Conservation (phyloP, 2,888 invertebrate genomes). For the Thysanoteuthis rhombus region DNA sequence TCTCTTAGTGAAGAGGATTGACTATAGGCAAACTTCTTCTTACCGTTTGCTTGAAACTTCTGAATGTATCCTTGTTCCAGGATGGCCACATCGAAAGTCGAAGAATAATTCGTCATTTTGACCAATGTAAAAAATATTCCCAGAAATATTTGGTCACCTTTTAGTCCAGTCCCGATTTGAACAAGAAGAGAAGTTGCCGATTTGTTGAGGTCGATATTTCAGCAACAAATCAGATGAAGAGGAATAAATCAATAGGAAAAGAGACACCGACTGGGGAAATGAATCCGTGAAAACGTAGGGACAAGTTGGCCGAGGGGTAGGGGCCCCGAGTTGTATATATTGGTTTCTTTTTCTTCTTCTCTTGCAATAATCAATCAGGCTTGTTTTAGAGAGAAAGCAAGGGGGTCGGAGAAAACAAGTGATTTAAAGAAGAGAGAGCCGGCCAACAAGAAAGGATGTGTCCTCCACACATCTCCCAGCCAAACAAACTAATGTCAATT, state of each 20-base stretch:
- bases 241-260: not conserved
- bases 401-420: not conserved
- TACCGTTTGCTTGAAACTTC: conserved; percentile 15
- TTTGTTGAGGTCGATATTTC: not conserved
- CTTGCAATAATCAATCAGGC: too few species aligned
- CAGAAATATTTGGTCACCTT: not conserved
- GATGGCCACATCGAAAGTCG: not conserved
- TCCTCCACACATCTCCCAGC: not conserved
- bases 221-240: not conserved
- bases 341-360: too few species aligned
- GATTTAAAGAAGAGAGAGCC: not conserved
- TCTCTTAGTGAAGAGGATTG: too few species aligned
- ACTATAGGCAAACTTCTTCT: not conserved
- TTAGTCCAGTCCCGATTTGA: not conserved
- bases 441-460: not conserved
- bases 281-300: not conserved
- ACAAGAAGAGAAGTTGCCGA: not conserved
- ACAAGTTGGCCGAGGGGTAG: not conserved
- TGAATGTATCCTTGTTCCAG: conserved; percentile 15
- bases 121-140: not conserved
- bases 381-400: too few species aligned
- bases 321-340: too few species aligned
- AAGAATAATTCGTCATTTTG: not conserved
- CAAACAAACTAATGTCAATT: not conserved
- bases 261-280: too few species aligned